A percentile compares a stretch with the other conserved stretches of the same genome.
phyloP scores from a whole-genome alignment of 2,797 vertebrate species.

The Sebastes paucispinis region DNA sequence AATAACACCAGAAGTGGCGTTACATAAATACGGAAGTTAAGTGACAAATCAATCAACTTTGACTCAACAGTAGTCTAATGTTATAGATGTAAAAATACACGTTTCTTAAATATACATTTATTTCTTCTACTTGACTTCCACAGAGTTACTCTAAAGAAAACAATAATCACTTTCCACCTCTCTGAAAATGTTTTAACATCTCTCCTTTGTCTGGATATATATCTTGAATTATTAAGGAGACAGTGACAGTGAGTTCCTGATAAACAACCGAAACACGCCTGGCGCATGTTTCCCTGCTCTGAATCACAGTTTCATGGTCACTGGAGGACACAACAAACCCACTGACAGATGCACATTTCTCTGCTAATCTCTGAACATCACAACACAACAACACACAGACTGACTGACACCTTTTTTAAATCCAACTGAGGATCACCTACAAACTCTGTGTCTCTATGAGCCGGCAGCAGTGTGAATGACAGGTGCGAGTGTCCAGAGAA shows the following conservation, averaged over 20 bases:
- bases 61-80: not conserved
- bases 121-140: not conserved
- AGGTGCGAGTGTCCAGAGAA: constrained; percentile 46
- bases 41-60: no score
- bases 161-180: not conserved
- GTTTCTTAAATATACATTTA: not conserved
- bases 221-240: not conserved
- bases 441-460: not conserved
- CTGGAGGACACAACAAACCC: not conserved
- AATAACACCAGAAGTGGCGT: no score
- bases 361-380: constrained; percentile 16
- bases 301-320: not conserved
- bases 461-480: constrained; percentile 34
- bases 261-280: not conserved
- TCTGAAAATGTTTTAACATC: not conserved
- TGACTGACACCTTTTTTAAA: not conserved
- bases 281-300: not conserved
- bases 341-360: constrained; percentile 30
- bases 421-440: not conserved
- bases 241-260: not conserved
- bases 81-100: not conserved
- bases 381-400: constrained; percentile 5
- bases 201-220: not conserved
- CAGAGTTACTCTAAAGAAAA: not conserved
- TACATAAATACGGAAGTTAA: no score